These are phyloP conservation scores for Zonitis immaculata DNA, from an alignment of 2,888 invertebrate genomes.

Conservation along the genomic window DNA sequence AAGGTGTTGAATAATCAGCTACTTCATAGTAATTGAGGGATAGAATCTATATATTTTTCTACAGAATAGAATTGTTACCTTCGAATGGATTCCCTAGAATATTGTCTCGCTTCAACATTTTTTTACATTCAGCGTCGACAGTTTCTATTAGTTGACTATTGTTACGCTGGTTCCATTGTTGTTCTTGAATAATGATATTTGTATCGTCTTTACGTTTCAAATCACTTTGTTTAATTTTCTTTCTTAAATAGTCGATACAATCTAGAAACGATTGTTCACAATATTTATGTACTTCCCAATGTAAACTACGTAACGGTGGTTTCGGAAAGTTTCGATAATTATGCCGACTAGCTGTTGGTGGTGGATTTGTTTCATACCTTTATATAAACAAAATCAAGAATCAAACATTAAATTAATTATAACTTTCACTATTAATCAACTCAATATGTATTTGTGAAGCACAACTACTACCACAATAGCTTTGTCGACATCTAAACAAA, in stretches of 20 bases:
- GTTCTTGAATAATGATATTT: constrained; percentile 47
- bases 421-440: no score
- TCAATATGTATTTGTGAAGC: no score
- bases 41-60: no score
- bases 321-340: constrained; percentile 52
- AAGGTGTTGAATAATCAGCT: no score
- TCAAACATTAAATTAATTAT: no score
- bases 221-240: constrained; percentile 40
- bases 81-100: constrained; percentile 53
- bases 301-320: constrained; percentile 54
- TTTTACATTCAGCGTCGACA: constrained; percentile 52
- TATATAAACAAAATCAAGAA: no score
- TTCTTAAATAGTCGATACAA: constrained; percentile 56
- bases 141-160: constrained; percentile 44
- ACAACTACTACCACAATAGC: no score
- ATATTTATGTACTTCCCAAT: constrained; percentile 59
- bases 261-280: constrained; percentile 53
- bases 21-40: no score
- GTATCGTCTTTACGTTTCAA: constrained; percentile 54
- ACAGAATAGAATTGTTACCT: constrained; percentile 28
- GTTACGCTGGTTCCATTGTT: constrained; percentile 46
- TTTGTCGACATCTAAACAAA: no score
- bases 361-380: constrained; percentile 33
- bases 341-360: constrained; percentile 21
- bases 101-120: constrained; percentile 48